Evolutionary conservation across 2,113 vertebrate genomes (phyloP).

Genomic region (Rafetus swinhoei): DNA sequence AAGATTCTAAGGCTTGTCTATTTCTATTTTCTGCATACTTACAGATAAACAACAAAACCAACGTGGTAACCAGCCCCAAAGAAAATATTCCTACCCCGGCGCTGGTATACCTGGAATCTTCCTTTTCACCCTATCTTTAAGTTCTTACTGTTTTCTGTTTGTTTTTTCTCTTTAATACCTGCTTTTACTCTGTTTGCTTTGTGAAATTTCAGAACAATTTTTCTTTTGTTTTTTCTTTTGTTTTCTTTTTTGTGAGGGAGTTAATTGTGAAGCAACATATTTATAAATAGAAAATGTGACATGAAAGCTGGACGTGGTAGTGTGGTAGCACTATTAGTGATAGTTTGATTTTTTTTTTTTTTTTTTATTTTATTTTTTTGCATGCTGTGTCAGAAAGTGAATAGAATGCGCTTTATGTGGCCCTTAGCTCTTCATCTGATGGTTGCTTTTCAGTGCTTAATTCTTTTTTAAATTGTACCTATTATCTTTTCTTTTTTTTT

Average conservation of each 20-base stretch:
- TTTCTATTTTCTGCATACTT: constrained; percentile 89
- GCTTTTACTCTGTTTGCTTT: constrained; percentile 65
- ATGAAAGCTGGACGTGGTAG: constrained; percentile 54
- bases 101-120: constrained; percentile 92
- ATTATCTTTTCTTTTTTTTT: neutral
- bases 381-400: constrained; percentile 78
- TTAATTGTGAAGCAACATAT: constrained; percentile 62
- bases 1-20: constrained; percentile 81
- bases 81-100: constrained; percentile 93
- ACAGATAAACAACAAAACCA: constrained; percentile 99
- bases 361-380: no score
- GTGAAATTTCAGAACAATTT: constrained; percentile 54
- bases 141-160: constrained; percentile 77
- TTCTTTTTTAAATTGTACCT: neutral
- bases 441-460: constrained; percentile 43
- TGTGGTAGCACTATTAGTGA: constrained; percentile 47
- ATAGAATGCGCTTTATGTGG: constrained; percentile 72
- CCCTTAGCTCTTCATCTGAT: constrained; percentile 78
- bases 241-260: constrained; percentile 62
- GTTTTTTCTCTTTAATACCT: constrained; percentile 46
- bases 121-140: constrained; percentile 76
- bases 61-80: constrained; percentile 98
- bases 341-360: constrained; percentile 32
- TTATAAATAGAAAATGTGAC: constrained; percentile 72
- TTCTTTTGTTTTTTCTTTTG: constrained; percentile 35